Evolutionary conservation across 1,140 invertebrate genomes (phyloP).

Genomic region (Nixonia krombeini): DNA sequence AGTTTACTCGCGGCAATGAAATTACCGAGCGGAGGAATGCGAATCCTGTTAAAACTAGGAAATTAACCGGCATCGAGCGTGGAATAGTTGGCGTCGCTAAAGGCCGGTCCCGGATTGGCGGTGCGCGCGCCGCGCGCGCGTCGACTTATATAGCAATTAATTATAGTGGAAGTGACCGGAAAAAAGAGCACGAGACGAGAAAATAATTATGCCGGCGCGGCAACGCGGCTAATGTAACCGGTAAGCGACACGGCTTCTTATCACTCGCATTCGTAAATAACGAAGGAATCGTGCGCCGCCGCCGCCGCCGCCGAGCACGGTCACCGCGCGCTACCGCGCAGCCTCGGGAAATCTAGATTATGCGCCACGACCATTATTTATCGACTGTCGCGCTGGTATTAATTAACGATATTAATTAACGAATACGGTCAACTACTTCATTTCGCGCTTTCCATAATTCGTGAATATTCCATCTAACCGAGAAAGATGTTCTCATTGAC

Average conservation of each 20-base stretch:
- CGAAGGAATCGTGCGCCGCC: too few species aligned
- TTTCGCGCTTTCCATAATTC: too few species aligned
- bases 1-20: conserved; percentile 44
- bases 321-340: too few species aligned
- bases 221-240: background rate
- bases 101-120: conserved; percentile 14
- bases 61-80: conserved; percentile 40
- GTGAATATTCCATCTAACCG: too few species aligned
- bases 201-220: conserved; percentile 16
- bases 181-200: conserved; percentile 25
- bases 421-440: too few species aligned
- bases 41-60: conserved; percentile 49
- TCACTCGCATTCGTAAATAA: conserved; percentile 5
- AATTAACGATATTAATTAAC: too few species aligned
- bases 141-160: conserved; percentile 43
- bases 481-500: too few species aligned
- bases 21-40: conserved; percentile 41
- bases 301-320: too few species aligned
- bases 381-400: too few species aligned
- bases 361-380: too few species aligned
- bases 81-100: conserved; percentile 36
- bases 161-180: conserved; percentile 26
- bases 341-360: too few species aligned
- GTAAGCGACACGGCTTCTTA: conserved; percentile 11
- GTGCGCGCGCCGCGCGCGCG: conserved; percentile 15